phyloP scores from a whole-genome alignment of 1,140 invertebrate genomes.

The Meteorus sp. region DNA sequence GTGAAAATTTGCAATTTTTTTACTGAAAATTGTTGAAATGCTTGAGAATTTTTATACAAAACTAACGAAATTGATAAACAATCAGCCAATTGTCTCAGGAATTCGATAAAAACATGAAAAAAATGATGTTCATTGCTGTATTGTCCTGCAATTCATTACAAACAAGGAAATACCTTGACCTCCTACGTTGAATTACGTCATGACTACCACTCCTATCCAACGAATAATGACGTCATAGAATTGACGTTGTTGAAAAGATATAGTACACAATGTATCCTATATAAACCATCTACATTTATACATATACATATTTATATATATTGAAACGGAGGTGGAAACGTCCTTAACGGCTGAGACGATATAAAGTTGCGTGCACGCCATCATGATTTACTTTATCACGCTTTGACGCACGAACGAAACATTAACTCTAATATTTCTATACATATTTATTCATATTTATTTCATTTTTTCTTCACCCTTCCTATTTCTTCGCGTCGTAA shows the following conservation, averaged over 20 bases:
- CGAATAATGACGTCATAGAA: constrained; percentile 29
- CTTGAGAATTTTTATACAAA: no score
- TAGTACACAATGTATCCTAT: no score
- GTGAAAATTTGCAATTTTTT: no score
- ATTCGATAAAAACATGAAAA: no score
- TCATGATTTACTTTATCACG: constrained; percentile 27
- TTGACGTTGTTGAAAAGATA: no score
- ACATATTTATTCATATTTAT: constrained; percentile 2
- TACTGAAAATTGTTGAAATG: no score
- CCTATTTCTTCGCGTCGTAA: neutral
- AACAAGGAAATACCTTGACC: constrained; percentile 35
- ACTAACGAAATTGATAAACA: no score
- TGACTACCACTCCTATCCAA: constrained; percentile 14
- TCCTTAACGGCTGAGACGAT: constrained; percentile 22
- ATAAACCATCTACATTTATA: constrained; percentile 1
- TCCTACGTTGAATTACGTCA: constrained; percentile 31
- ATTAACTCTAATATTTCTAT: constrained; percentile 1
- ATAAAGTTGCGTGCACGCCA: constrained; percentile 31
- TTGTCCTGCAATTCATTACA: neutral
- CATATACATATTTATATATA: neutral
- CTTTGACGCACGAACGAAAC: constrained; percentile 12
- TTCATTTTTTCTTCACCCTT: neutral
- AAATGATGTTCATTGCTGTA: no score
- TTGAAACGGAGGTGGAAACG: constrained; percentile 25
- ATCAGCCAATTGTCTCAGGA: no score